These are phyloP conservation scores for Drosophila suzukii DNA, from an alignment of 1,140 invertebrate species.

Conservation along the genomic window DNA sequence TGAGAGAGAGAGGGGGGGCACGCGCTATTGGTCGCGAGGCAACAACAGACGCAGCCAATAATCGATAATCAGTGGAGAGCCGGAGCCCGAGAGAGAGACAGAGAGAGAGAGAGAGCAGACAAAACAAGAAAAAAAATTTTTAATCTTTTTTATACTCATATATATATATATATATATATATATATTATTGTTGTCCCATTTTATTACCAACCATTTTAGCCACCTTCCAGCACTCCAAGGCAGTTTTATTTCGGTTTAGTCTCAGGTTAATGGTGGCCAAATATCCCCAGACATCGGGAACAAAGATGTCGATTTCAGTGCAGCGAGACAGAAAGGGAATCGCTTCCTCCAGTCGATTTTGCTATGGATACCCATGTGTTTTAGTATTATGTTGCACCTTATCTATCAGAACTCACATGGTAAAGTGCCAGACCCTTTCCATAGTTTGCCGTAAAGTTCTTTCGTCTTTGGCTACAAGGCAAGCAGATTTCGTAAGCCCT, in stretches of 20 bases:
- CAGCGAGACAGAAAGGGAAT: constrained; percentile 43
- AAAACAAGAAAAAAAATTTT: too few species aligned
- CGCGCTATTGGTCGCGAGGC: too few species aligned
- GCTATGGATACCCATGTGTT: background rate
- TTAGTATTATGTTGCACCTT: accelerated
- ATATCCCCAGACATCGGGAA: constrained; percentile 68
- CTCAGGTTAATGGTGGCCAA: constrained; percentile 63
- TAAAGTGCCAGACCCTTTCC: constrained; percentile 51
- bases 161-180: too few species aligned
- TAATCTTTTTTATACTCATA: too few species aligned
- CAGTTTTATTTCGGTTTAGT: constrained; percentile 52
- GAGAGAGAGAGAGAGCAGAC: too few species aligned
- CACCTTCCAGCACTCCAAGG: constrained; percentile 69
- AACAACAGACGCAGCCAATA: too few species aligned
- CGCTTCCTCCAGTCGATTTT: constrained; percentile 50
- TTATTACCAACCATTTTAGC: constrained; percentile 50
- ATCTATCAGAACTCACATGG: constrained; percentile 31
- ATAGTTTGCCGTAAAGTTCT: constrained; percentile 52
- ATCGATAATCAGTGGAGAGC: too few species aligned
- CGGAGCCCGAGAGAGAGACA: too few species aligned
- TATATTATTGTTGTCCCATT: too few species aligned
- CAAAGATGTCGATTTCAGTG: constrained; percentile 50
- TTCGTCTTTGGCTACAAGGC: background rate
- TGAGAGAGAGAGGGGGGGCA: too few species aligned
- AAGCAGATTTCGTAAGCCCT: constrained; percentile 41